These are phyloP conservation scores for Coptodon rendalli DNA, from an alignment of 2,113 vertebrate genomes.

Conservation along the genomic window DNA sequence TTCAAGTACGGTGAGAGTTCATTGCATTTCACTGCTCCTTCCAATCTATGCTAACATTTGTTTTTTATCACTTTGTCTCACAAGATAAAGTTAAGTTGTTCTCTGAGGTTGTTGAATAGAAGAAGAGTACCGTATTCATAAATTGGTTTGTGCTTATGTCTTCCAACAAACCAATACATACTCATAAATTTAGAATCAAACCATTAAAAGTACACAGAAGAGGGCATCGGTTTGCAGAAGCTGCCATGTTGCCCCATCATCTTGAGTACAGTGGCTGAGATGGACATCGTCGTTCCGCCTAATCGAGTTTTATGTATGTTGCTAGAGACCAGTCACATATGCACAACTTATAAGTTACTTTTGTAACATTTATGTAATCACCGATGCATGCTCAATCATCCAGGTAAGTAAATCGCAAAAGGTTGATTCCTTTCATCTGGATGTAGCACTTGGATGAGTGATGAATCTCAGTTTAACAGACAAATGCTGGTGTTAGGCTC, in stretches of 20 bases:
- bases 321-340: background rate
- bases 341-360: background rate
- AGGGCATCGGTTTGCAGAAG: background rate
- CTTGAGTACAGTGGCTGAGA: background rate
- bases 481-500: background rate
- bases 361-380: background rate
- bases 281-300: background rate
- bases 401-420: background rate
- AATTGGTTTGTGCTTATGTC: background rate
- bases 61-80: background rate
- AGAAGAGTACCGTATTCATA: background rate
- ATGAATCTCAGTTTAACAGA: background rate
- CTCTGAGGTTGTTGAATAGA: background rate
- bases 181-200: background rate
- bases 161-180: background rate
- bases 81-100: background rate
- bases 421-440: background rate
- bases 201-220: background rate
- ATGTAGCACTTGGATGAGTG: background rate
- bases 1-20: background rate
- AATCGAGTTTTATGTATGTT: background rate
- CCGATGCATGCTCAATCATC: background rate
- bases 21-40: background rate
- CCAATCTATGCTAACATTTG: background rate
- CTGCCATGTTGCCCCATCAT: background rate